These are phyloP conservation scores for Clarias batrachus DNA, from an alignment of 2,113 vertebrate species.

Conservation along the genomic window DNA sequence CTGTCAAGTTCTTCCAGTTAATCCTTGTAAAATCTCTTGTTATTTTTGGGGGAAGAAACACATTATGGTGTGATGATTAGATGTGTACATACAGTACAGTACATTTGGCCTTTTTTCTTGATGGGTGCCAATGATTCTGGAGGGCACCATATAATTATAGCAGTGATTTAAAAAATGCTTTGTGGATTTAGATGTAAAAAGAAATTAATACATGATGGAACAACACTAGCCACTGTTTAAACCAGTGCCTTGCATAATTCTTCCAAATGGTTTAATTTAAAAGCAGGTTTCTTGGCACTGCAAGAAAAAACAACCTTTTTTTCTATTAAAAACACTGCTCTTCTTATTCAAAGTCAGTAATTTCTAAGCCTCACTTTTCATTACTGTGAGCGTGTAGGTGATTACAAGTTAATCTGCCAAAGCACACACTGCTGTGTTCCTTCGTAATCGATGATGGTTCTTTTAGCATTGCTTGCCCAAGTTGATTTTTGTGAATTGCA, in stretches of 20 bases:
- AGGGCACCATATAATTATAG: background rate
- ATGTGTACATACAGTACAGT: background rate
- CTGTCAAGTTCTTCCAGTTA: background rate
- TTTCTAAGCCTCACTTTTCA: slow-evolving; percentile 3
- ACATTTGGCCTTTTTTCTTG: background rate
- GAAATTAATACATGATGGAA: background rate
- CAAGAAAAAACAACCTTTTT: background rate
- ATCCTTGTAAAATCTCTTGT: too few relatives aligned
- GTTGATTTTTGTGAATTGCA: background rate
- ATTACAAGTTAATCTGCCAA: slow-evolving; percentile 29
- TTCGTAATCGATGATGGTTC: slow-evolving; percentile 16
- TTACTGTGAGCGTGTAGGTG: slow-evolving; percentile 28
- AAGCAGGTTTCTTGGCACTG: slow-evolving; percentile 2
- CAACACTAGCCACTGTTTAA: background rate
- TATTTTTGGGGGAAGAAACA: background rate
- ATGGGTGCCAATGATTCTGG: background rate
- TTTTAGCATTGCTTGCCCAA: background rate
- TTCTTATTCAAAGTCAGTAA: slow-evolving; percentile 15
- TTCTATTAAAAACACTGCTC: background rate
- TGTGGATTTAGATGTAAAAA: background rate
- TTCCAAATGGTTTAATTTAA: slow-evolving; percentile 4
- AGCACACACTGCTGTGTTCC: slow-evolving; percentile 32
- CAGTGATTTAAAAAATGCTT: background rate
- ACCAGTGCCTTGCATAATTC: background rate
- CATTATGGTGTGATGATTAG: background rate